Percentiles rank a stretch among this genome's conserved stretches.
These are phyloP conservation scores for Mionectes olivaceus DNA, from an alignment of 2,797 vertebrate genomes.

Conservation along the genomic window DNA sequence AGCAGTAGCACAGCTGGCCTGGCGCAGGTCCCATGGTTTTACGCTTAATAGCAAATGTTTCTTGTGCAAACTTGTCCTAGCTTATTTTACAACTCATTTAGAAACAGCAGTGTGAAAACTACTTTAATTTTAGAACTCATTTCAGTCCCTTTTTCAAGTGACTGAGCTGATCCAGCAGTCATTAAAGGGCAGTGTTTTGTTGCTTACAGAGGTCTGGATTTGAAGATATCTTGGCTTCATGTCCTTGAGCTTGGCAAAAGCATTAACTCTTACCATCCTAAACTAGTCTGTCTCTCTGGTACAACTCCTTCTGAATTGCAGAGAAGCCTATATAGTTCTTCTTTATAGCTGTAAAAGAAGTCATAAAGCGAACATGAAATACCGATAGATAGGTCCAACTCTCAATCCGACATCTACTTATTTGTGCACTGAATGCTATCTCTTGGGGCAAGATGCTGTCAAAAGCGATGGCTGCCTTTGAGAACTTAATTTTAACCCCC, in stretches of 20 bases:
- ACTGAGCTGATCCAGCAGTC: not conserved
- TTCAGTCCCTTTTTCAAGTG: constrained; percentile 5
- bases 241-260: not conserved
- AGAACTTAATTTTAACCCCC: not conserved
- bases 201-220: not conserved
- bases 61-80: not conserved
- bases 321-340: not conserved
- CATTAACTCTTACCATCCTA: not conserved
- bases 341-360: not conserved
- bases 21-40: constrained; percentile 17
- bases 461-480: not conserved
- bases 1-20: constrained; percentile 21
- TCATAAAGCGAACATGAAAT: not conserved
- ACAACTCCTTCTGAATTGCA: not conserved
- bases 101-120: constrained; percentile 18
- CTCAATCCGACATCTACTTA: not conserved
- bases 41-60: not conserved
- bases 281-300: not conserved
- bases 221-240: not conserved
- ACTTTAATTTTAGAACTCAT: constrained; percentile 1
- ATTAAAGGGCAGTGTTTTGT: not conserved
- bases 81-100: constrained; percentile 46
- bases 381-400: not conserved
- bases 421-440: not conserved
- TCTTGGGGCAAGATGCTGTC: not conserved